phyloP scores from a whole-genome alignment of 1,140 invertebrate species.

The Drosophila santomea region DNA sequence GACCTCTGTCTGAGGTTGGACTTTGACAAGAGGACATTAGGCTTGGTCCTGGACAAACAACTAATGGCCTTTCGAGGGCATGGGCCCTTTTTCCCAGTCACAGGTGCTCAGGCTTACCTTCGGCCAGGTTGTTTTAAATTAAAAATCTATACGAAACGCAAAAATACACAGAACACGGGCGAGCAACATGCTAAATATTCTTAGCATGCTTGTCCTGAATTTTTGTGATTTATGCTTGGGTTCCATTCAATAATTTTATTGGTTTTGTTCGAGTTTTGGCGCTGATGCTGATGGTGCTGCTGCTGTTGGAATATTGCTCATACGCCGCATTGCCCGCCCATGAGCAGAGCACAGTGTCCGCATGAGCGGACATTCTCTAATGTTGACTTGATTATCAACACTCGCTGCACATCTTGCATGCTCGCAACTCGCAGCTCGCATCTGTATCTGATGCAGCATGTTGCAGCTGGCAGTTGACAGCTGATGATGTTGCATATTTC shows the following conservation, averaged over 20 bases:
- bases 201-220: constrained; percentile 23
- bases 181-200: constrained; percentile 41
- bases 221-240: constrained; percentile 47
- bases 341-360: constrained; percentile 33
- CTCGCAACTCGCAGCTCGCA: constrained; percentile 49
- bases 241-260: constrained; percentile 56
- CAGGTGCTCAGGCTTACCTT: constrained; percentile 59
- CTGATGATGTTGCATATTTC: constrained; percentile 70
- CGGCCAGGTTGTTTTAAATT: constrained; percentile 75
- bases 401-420: constrained; percentile 63
- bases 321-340: constrained; percentile 61
- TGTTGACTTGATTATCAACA: constrained; percentile 78
- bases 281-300: constrained; percentile 22
- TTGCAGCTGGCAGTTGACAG: constrained; percentile 70
- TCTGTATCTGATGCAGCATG: constrained; percentile 38
- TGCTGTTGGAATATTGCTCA: constrained; percentile 55
- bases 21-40: constrained; percentile 80
- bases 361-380: constrained; percentile 61
- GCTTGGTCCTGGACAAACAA: constrained; percentile 72
- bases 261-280: constrained; percentile 51
- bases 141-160: constrained; percentile 61
- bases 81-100: constrained; percentile 67
- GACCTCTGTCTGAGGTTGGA: constrained; percentile 23
- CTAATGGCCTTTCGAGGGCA: constrained; percentile 80
- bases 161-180: constrained; percentile 34